A percentile compares a stretch with the other conserved stretches of the same genome.
These are phyloP conservation scores for Drosophila affinis DNA, from an alignment of 2,888 invertebrate genomes.

Conservation along the genomic window DNA sequence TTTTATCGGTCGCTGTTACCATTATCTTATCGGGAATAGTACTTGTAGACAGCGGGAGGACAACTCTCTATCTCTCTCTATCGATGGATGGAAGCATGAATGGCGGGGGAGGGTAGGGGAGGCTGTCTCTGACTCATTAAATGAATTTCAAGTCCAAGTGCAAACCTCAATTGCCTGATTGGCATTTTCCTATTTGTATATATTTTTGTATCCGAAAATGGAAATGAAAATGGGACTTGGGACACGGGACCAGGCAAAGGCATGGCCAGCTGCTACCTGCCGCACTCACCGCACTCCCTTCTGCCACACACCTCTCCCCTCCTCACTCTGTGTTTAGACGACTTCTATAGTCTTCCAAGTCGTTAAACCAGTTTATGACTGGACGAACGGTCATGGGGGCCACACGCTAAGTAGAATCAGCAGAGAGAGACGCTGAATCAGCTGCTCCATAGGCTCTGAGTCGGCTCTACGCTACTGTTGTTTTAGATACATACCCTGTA, in stretches of 20 bases:
- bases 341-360: conserved; percentile 32
- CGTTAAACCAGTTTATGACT: conserved; percentile 53
- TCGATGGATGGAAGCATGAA: not conserved
- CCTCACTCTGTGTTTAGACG: not conserved
- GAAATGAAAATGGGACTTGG: not conserved
- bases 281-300: not conserved
- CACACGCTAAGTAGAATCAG: conserved; percentile 49
- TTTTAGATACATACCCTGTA: too few relatives aligned
- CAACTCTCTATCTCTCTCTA: not conserved
- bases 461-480: not conserved
- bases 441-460: conserved; percentile 22
- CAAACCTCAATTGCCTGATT: conserved; percentile 29
- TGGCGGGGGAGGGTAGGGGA: not conserved
- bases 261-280: conserved; percentile 19
- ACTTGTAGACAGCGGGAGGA: not conserved
- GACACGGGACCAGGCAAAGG: not conserved
- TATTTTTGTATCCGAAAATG: not conserved
- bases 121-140: not conserved
- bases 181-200: conserved; percentile 12
- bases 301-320: not conserved
- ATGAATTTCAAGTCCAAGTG: conserved; percentile 44
- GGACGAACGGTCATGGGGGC: conserved; percentile 45
- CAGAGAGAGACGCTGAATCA: conserved; percentile 44
- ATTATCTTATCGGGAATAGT: not conserved
- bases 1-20: not conserved